Evolutionary conservation across 2,113 vertebrate genomes (phyloP), one percentile per base, ranked within the genome.

Genomic region (Alouatta palliata): DNA sequence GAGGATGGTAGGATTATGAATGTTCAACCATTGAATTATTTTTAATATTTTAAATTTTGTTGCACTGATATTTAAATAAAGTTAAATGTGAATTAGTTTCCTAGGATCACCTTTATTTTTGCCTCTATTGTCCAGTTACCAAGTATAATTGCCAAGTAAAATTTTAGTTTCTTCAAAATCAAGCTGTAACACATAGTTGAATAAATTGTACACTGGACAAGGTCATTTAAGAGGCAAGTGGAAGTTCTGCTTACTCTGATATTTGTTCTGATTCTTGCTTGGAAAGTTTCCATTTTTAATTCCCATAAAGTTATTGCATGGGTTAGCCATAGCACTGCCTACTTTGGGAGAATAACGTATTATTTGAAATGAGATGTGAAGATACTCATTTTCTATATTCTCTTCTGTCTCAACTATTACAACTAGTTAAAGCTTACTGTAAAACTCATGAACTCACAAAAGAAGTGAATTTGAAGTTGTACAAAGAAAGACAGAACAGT

Each of bases 401-500:
- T 95, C 35, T 56, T 83, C 58, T 92, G 37, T 94, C 35, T 93
- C 54, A 94, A 61, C 35, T 82, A 93, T 21, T 17, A 61, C 84
- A n/a, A 25, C 49, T 81, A 52, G 90, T 94, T 71, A 90, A 82
- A 96, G 83, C 87, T 93, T 96, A 94, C 71, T 94, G 1, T 54
- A 94, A 95, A 97, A 81, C 58, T 93, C 66, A 82, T 47, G 64
- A 71, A 93, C 71, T 85, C 90, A 96, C 11, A n/a, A 89, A 94
- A 94, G 32, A 30, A 77, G 27, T 81, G 5, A 66, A 89, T 27
- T 93, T 91, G 47, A 96, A 96, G 64, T 90, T 85, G 54, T 6
- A 92, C n/a, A 95, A 97, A 97, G 71, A 95, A 97, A 97, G 71
- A 70, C 12, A 95, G 88, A 95, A 75, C 9, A 88, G 90, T 92